Evolutionary conservation across 2,113 vertebrate genomes (phyloP), one percentile per base, ranked within the genome.

Genomic region (Platysteira castanea): DNA sequence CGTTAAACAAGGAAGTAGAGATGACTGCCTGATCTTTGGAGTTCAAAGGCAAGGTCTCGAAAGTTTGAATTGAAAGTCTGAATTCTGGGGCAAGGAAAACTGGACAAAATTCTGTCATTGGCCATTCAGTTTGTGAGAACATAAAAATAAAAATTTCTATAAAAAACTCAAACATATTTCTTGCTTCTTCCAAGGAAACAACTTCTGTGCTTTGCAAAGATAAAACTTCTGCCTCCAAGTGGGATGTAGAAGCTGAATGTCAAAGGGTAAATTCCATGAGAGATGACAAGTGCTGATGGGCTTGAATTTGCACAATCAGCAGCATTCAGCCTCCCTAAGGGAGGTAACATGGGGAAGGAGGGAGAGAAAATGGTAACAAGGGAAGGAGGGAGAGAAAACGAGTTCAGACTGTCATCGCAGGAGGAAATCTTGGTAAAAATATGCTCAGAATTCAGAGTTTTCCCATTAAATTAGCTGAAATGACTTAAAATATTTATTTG

Each of bases 401-500:
- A 85, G 54, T 77, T 68, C 64, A 86, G 87, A 59, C 59, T 74
- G 87, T 85, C 67, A 76, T 77, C 52, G 52, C 75, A 67, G 91
- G 83, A 94, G 91, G 89, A 97, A 95, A 74, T 84, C 42, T 64
- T 93, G 73, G 83, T 88, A 94, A 95, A 97, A 96, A 77, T 91
- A 83, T 78, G 91, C 61, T 87, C 71, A 90, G 77, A 79, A 87
- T 91, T 94, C 82, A 90, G 57, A 92, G 83, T 73, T 61, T 79
- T 57, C 47, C 60, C 89, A 84, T 71, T 28, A 95, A 96, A 95
- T 88, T 97, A 95, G 92, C 57, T 96, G 92, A 93, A 95, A 52
- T 61, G 90, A 54, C 61, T 95, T 98, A 60, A 96, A 97, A 96
- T 97, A 96, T 97, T 96, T 95, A 85, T 95, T 96, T 94, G 84